These are phyloP conservation scores for Nasonia longicornis DNA, from an alignment of 1,140 invertebrate species.

Conservation along the genomic window DNA sequence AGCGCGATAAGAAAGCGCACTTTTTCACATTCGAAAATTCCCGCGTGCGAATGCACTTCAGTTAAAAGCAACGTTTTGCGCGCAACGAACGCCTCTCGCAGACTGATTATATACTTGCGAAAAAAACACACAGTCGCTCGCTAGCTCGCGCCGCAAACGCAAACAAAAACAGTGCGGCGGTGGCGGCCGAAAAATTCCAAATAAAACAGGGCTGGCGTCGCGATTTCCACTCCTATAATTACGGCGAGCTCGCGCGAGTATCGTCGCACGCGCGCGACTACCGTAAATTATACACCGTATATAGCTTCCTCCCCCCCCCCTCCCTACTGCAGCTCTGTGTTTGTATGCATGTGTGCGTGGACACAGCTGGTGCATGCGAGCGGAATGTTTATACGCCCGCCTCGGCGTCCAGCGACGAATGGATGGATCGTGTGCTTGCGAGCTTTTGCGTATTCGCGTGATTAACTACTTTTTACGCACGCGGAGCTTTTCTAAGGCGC, in stretches of 20 bases:
- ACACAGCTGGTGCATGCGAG: not conserved
- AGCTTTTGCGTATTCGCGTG: not conserved
- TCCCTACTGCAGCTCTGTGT: not conserved
- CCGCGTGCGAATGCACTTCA: not conserved
- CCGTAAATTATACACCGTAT: constrained; percentile 2
- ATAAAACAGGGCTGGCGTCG: constrained; percentile 4
- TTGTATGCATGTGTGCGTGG: not conserved
- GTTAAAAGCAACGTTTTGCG: not conserved
- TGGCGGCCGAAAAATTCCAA: not conserved
- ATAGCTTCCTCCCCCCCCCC: not conserved
- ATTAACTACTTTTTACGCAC: not conserved
- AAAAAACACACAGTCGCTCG: not conserved
- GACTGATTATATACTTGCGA: not conserved
- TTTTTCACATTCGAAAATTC: no score
- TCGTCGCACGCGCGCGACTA: not conserved
- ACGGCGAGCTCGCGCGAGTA: constrained; percentile 8
- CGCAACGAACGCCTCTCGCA: not conserved
- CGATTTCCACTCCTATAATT: constrained; percentile 36
- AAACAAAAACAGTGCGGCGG: not conserved
- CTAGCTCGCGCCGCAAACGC: not conserved
- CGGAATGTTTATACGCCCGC: not conserved
- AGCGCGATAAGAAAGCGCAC: no score
- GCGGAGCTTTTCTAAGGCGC: not conserved
- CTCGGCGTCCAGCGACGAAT: not conserved
- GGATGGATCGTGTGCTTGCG: not conserved